phyloP scores from a whole-genome alignment of 37 sponge, comb jelly and placozoan species.

The Petrosia ficiformis region DNA sequence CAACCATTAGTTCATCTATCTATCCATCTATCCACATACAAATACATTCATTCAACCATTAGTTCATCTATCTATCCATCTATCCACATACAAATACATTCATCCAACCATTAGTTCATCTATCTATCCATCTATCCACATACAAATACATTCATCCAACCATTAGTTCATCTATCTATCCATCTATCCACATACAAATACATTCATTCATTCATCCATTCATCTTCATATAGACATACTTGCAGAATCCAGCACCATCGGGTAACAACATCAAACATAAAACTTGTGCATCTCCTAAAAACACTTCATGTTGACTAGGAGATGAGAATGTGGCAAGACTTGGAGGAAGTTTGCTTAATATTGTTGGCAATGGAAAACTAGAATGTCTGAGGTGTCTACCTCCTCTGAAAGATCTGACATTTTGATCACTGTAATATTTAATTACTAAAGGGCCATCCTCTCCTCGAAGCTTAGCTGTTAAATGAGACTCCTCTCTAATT shows the following conservation, averaged over 20 bases:
- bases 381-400: conserved; percentile 39
- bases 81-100: too few species aligned
- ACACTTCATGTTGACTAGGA: conserved; percentile 3
- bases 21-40: too few species aligned
- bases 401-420: conserved; percentile 19
- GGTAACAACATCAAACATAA: conserved; percentile 51
- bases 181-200: too few species aligned
- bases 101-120: too few species aligned
- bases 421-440: conserved; percentile 59
- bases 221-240: too few species aligned
- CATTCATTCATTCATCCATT: too few species aligned
- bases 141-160: too few species aligned
- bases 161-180: too few species aligned
- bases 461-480: conserved; percentile 58
- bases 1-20: too few species aligned
- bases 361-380: conserved; percentile 49
- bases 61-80: too few species aligned
- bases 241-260: conserved; percentile 67
- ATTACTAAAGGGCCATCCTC: conserved; percentile 60
- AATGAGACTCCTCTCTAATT: conserved; percentile 47
- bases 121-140: too few species aligned
- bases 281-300: conserved; percentile 32
- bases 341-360: conserved; percentile 41
- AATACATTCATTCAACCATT: too few species aligned
- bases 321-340: conserved; percentile 35